These are phyloP conservation scores for Nephrotoma flavescens DNA, from an alignment of 2,888 invertebrate genomes.

Conservation along the genomic window DNA sequence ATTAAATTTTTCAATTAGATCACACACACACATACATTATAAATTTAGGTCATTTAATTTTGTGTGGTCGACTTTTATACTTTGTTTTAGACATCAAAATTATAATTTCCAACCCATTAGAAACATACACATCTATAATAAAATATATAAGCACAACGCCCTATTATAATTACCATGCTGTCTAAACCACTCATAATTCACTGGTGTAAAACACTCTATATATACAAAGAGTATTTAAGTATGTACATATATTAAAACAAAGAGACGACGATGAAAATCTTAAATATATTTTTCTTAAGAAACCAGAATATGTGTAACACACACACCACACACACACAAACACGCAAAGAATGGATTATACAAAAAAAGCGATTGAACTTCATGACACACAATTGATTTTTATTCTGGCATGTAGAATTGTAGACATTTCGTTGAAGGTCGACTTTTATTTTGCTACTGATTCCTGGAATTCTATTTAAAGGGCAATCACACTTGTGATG, in stretches of 20 bases:
- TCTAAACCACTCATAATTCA: background rate
- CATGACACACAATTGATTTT: background rate
- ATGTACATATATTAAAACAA: background rate
- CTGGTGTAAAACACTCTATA: background rate
- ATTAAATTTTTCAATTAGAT: too few species aligned
- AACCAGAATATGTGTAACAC: background rate
- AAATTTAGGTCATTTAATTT: too few species aligned
- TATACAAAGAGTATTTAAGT: background rate
- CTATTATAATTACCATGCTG: background rate
- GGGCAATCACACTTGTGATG: background rate
- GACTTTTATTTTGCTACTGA: background rate
- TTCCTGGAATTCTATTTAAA: background rate
- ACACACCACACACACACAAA: background rate
- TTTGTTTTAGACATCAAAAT: background rate
- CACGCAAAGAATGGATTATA: background rate
- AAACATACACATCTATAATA: background rate
- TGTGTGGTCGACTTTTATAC: too few species aligned
- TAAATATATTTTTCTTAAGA: background rate
- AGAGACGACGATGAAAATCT: background rate
- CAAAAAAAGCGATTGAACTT: background rate
- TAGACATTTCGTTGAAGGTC: background rate
- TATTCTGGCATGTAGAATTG: background rate
- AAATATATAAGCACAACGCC: background rate
- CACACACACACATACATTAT: too few species aligned
- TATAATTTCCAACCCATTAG: background rate